phyloP scores from a whole-genome alignment of 2,113 vertebrate species.

The Panthera tigris region DNA sequence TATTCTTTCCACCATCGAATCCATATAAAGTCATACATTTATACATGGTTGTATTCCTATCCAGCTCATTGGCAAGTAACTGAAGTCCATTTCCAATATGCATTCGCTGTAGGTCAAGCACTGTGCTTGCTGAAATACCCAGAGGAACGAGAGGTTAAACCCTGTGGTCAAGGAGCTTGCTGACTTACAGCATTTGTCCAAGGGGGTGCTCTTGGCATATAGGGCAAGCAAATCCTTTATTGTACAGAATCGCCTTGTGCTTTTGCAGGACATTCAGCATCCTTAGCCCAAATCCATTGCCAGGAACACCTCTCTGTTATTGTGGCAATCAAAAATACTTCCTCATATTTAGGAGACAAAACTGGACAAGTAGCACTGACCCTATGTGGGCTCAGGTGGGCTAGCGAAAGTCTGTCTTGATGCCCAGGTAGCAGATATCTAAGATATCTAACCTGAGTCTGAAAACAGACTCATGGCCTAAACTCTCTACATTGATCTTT shows the following conservation, averaged over 20 bases:
- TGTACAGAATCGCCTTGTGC: neutral
- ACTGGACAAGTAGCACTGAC: neutral
- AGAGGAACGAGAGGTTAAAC: neutral
- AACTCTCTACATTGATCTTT: neutral
- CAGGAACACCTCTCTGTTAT: neutral
- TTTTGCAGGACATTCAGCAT: neutral
- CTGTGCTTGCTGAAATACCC: neutral
- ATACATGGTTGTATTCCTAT: neutral
- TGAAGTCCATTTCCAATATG: neutral
- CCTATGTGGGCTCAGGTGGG: neutral
- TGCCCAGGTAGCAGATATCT: neutral
- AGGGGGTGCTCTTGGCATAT: neutral
- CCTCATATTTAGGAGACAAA: neutral
- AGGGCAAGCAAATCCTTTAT: neutral
- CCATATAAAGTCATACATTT: neutral
- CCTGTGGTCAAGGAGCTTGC: accelerated
- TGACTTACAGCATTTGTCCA: neutral
- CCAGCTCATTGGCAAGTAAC: neutral
- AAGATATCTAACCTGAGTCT: neutral
- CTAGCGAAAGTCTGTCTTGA: neutral
- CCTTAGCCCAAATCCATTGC: neutral
- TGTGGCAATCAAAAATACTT: neutral
- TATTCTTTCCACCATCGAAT: neutral
- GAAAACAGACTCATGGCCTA: neutral
- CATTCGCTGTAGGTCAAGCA: neutral